Conservation (phyloP, 2,797 vertebrate species). For the Enteromius fasciolatus region DNA sequence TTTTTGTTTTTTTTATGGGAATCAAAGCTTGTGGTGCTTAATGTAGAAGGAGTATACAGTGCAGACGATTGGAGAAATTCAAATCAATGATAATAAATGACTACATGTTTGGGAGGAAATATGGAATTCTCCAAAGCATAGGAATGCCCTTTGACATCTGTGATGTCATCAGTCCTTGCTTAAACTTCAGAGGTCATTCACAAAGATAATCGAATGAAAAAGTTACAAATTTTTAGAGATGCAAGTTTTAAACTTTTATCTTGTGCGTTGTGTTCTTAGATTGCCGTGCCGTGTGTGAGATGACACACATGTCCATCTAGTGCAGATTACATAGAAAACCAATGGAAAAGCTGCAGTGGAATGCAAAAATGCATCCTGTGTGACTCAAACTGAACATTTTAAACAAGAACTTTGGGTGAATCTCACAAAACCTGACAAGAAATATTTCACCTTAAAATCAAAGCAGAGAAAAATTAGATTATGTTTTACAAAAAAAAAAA, state of each 20-base stretch:
- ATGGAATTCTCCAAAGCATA: constrained; percentile 3
- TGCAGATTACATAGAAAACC: background rate
- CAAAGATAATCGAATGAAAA: background rate
- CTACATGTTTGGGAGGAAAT: background rate
- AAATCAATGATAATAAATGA: constrained; percentile 5
- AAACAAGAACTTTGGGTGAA: background rate
- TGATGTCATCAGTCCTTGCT: constrained; percentile 47
- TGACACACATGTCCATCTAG: background rate
- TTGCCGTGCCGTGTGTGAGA: background rate
- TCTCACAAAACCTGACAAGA: background rate
- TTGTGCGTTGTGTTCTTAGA: background rate
- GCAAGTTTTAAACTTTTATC: background rate
- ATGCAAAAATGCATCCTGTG: background rate
- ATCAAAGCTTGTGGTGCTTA: constrained; percentile 5
- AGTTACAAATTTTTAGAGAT: background rate
- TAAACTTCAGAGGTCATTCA: constrained; percentile 4
- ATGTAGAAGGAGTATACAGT: constrained; percentile 2
- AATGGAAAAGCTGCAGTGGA: background rate
- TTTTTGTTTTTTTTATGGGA: background rate
- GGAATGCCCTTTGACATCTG: constrained; percentile 39
- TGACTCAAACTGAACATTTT: background rate
- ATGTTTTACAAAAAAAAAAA: background rate
- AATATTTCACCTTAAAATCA: background rate
- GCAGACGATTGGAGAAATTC: constrained; percentile 12
- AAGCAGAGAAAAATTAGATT: background rate